Evolutionary conservation across 2,113 vertebrate species (phyloP), one percentile per base, ranked within the genome.

Genomic region (Shinisaurus crocodilurus): DNA sequence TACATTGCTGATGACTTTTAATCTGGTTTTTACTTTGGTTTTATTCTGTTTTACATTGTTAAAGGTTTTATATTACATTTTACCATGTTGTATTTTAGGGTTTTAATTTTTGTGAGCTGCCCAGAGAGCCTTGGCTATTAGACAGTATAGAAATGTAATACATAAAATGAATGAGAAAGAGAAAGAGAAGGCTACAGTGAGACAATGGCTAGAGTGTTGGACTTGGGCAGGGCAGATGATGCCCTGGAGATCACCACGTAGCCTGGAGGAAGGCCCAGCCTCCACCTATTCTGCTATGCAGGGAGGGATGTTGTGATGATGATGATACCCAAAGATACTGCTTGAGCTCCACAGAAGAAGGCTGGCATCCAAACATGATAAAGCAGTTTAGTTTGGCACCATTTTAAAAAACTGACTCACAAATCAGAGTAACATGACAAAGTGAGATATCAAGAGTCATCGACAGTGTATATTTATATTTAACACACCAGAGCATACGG

Each of bases 391-490:
- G 84, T 79, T 40, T 50, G 37, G 12, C 6, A 50, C 13, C 18
- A 1, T 65, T 29, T 76, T 90, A 92, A 20, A 29, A 65, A 89
- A 1, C 18, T 57, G 5, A 86, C 50, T 82, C 88, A 79, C 0
- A 0, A 92, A 91, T 57, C 10, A 50, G 29, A 83, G 60, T 1
- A 88, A 6, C 79, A 93, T 48, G 76, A 29, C n/a, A n/a, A 23
- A 45, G 3, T 15, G 32, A 84, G 63, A 54, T 88, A 3, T 86
- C 87, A 90, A 91, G 37, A 81, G 48, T 57, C 50, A 90, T 81
- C 37, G 85, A 86, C 12, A 15, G 70, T 70, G 88, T 16, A 82
- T 60, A 86, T 15, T 72, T 32, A 77, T 32, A 70, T 48, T 84
- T 83, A 91, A 50, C 70, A 83, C 0, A 69, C 37, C 88, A 88